Evolutionary conservation across 2,113 vertebrate species (phyloP), one percentile per base, ranked within the genome.

Genomic region (Cottus gobio): DNA sequence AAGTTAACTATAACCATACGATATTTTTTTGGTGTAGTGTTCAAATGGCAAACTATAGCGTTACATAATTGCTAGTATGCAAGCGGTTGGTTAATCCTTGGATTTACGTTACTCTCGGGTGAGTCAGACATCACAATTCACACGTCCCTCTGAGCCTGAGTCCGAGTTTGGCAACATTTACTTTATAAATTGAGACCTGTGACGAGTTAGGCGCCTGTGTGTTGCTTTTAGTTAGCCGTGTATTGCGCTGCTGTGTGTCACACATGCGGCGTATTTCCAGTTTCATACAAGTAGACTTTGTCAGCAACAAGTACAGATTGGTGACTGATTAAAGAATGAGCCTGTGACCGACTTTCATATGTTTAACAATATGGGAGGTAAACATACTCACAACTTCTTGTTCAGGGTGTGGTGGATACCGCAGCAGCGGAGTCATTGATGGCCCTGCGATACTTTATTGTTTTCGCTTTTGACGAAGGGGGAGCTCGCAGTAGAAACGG

Each of bases 391-490:
- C 28, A 58, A 72, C 36, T 52, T 34, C 24, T 65, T 50, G 57
- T 50, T 44, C 24, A 61, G 91, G 91, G 92, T 90, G 92, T 91
- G 90, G 91, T 90, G 69, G 71, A 89, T 83, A 79, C 88, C 87
- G 46, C 89, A 80, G 73, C 65, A 69, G 72, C 82, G 36, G 13
- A 90, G 83, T 88, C 83, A 84, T 54, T 70, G 26, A 50, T 50
- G 54, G 79, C 3, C 28, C 71, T 7, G 0, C 58, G 54, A 22
- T 79, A 7, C 36, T 71, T 37, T 73, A 24, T 77, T 37, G 69
- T 80, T 83, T 80, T 79, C 58, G n/a, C 8, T 71, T 81, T 28
- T 8, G 12, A 31, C 1, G 0, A 71, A 66, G 26, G 24, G 31
- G 24, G 65, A 69, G 22, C 16, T n/a, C n/a, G 18, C 8, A 57